Percentiles rank a stretch among this genome's conserved stretches.
Evolutionary conservation across 2,113 vertebrate genomes (phyloP).

Genomic region (Hippoglossus stenolepis): DNA sequence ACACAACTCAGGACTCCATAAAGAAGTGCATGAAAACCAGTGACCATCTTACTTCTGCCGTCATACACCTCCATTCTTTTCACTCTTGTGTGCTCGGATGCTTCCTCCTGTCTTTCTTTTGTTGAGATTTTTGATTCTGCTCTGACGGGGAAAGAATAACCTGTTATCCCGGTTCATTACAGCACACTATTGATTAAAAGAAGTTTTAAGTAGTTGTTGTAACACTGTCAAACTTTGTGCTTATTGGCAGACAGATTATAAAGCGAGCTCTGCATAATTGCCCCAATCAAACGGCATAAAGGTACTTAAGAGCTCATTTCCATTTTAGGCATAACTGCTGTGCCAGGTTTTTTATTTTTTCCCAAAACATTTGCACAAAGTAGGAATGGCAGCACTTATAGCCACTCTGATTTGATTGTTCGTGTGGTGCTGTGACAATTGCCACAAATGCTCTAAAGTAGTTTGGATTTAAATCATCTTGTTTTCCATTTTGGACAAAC

Average conservation of each 20-base stretch:
- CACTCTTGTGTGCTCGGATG: too few relatives aligned
- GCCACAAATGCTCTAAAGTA: slow-evolving; percentile 19
- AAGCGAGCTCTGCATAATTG: slow-evolving; percentile 50
- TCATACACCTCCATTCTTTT: background rate
- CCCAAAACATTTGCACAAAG: slow-evolving; percentile 12
- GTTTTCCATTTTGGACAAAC: slow-evolving; percentile 34
- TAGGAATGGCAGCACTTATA: slow-evolving; percentile 29
- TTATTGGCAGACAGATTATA: slow-evolving; percentile 15
- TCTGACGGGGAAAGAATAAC: slow-evolving; percentile 8
- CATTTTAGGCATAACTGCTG: slow-evolving; percentile 29
- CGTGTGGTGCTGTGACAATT: slow-evolving; percentile 24
- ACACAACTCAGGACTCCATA: too few relatives aligned
- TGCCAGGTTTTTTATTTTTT: background rate
- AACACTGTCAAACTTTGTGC: slow-evolving; percentile 40
- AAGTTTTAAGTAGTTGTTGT: slow-evolving; percentile 35
- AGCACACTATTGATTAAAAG: slow-evolving; percentile 32
- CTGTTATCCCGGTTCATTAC: slow-evolving; percentile 27
- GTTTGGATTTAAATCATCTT: slow-evolving; percentile 23
- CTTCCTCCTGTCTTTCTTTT: slow-evolving; percentile 12
- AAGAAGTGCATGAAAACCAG: background rate
- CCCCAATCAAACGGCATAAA: slow-evolving; percentile 48
- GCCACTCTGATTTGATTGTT: slow-evolving; percentile 55
- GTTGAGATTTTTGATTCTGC: background rate
- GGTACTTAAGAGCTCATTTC: slow-evolving; percentile 59
- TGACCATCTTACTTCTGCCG: background rate